Base-by-base conservation (phyloP, 2,888 invertebrate species). In the Elmis aenea region DNA sequence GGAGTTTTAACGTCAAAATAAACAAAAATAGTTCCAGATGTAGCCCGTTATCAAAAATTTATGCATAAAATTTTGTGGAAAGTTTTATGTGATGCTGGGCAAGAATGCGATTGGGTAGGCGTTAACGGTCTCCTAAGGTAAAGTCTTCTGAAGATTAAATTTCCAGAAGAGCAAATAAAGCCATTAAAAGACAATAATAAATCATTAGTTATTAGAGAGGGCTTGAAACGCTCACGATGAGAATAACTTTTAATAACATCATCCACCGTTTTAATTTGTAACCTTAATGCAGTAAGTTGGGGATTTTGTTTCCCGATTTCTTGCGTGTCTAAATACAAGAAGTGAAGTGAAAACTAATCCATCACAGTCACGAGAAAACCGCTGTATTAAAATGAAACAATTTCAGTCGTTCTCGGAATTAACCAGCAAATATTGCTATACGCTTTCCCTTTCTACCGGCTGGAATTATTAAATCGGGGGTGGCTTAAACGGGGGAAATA, bases 351-450 rank as follows among this genome's bases (percentile, higher is more conserved):
- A 55, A 47, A 50, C 54, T 57, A 59, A 61, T 59, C 59, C 59
- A 61, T 59, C 61, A 59, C 57, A 57, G 59, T 61, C 61, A 59
- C 50, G 44, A 50, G 53, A 55, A 26, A 57, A 54, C 54, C 54
- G 52, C 52, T 48, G 52, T 55, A 58, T 56, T 55, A 58, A 59
- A 61, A 59, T 58, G 53, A 56, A 59, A 56, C 52, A 58, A 52
- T 58, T 58, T 55, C 47, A 51, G 49, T 52, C 51, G 51, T 53
- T 58, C 55, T 47, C 35, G 42, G 47, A 50, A 52, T 52, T 45
- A 50, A 44, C 48, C 39, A 38, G 42, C 38, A 42, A 48, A 52
- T 51, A 48, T 47, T 49, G 45, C 35, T 47, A 44, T 35, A 38
- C 33, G 33, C 29, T 27, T 15, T 26, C 26, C 22, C 21, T 26